Conservation (phyloP, 92 coral and sea anemone genomes). For the Porites cylindrica region DNA sequence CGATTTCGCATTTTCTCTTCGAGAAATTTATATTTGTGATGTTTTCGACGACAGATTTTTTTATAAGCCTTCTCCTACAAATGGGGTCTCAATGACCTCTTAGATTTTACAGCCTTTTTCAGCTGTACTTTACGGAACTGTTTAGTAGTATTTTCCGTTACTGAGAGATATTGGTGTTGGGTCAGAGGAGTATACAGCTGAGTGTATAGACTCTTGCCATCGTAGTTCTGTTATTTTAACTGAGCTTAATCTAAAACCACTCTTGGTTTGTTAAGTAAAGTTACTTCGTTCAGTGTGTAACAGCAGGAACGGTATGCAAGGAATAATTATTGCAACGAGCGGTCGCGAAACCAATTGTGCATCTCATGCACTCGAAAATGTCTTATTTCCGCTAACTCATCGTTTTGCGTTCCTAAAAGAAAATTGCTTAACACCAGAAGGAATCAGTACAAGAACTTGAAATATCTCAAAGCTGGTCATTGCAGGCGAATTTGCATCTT, state of each 20-base stretch:
- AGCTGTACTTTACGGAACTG: not conserved
- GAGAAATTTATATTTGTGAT: not conserved
- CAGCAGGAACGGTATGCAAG: not conserved
- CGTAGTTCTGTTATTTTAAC: too few relatives aligned
- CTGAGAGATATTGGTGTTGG: too few relatives aligned
- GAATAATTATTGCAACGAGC: not conserved
- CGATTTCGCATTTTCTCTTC: not conserved
- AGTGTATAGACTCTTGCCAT: too few relatives aligned
- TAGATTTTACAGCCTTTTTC: not conserved
- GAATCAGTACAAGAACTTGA: not conserved
- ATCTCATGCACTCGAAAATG: not conserved
- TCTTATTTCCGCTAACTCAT: not conserved
- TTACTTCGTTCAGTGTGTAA: not conserved
- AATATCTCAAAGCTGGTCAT: not conserved
- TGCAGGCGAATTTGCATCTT: not conserved
- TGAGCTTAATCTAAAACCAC: too few relatives aligned
- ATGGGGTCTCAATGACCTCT: conserved; percentile 31
- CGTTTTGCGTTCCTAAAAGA: not conserved
- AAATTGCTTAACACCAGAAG: not conserved
- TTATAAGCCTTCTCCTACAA: not conserved
- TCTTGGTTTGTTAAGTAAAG: not conserved
- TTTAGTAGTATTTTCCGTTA: too few relatives aligned
- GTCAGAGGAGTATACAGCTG: too few relatives aligned
- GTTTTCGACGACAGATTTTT: not conserved
- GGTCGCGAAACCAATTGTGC: not conserved